Evolutionary conservation across 2,888 invertebrate genomes (phyloP).

Genomic region (Frankliniella intonsa): DNA sequence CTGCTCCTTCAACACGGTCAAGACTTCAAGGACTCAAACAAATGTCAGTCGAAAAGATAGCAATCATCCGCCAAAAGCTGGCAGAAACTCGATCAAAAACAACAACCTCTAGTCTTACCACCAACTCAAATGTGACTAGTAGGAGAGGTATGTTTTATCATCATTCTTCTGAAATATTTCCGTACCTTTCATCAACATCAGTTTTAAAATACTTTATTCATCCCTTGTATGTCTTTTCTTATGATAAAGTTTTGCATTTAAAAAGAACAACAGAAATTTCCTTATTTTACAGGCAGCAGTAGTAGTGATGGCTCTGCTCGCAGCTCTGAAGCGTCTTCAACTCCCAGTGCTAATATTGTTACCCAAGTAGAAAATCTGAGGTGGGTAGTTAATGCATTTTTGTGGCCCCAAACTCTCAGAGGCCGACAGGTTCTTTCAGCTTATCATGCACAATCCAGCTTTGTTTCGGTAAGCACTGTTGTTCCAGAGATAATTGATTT

Average conservation of each 20-base stretch:
- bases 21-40: constrained; percentile 61
- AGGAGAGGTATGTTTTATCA: constrained; percentile 33
- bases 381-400: constrained; percentile 47
- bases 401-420: constrained; percentile 55
- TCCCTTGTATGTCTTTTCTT: too few species aligned
- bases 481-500: constrained; percentile 2
- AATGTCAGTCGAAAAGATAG: constrained; percentile 63
- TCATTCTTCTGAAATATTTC: neutral
- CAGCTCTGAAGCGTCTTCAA: constrained; percentile 26
- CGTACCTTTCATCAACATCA: neutral
- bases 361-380: constrained; percentile 13
- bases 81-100: constrained; percentile 50
- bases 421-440: constrained; percentile 57
- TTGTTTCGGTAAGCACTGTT: constrained; percentile 50
- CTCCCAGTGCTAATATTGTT: neutral
- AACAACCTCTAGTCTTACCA: neutral
- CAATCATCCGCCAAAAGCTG: constrained; percentile 59
- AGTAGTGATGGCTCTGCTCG: constrained; percentile 41
- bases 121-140: constrained; percentile 37
- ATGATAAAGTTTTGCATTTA: too few species aligned
- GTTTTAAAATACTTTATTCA: neutral
- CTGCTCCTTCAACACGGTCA: constrained; percentile 47
- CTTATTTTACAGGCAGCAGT: constrained; percentile 36
- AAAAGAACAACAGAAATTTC: neutral
- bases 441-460: constrained; percentile 53